phyloP scores from a whole-genome alignment of 2,113 vertebrate genomes.

The Atherinomorus stipes region DNA sequence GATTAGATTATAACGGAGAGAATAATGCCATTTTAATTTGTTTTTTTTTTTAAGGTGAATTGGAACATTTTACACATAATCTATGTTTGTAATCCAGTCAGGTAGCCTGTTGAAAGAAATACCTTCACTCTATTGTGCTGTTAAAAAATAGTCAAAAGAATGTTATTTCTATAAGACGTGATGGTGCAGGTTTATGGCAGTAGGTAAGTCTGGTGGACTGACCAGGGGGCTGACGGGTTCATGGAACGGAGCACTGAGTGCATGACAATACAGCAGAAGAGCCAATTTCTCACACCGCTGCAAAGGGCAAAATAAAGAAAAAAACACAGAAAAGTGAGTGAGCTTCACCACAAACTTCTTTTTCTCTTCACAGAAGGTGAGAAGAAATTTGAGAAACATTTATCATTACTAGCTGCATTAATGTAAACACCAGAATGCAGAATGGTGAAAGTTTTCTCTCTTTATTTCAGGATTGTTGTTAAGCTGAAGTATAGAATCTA shows the following conservation, averaged over 20 bases:
- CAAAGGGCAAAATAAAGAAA: not conserved
- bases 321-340: not conserved
- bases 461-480: not conserved
- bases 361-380: not conserved
- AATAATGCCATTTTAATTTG: conserved; percentile 1
- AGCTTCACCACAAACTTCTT: too few species aligned
- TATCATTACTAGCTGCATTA: too few species aligned
- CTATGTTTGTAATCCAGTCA: conserved; percentile 6
- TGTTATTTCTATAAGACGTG: not conserved
- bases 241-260: conserved; percentile 91
- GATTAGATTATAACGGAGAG: not conserved
- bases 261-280: conserved; percentile 88
- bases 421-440: too few species aligned
- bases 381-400: not conserved
- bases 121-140: too few species aligned
- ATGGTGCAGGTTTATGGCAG: not conserved
- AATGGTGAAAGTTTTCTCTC: too few species aligned
- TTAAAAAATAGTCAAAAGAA: not conserved
- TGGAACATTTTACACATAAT: conserved; percentile 5
- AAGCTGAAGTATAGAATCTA: not conserved
- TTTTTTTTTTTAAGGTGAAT: not conserved
- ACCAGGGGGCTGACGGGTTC: conserved; percentile 92
- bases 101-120: not conserved
- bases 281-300: conserved; percentile 95
- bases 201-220: conserved; percentile 62